Base-by-base conservation (phyloP, 2,797 vertebrate species). In the Rhodeus uyekii region DNA sequence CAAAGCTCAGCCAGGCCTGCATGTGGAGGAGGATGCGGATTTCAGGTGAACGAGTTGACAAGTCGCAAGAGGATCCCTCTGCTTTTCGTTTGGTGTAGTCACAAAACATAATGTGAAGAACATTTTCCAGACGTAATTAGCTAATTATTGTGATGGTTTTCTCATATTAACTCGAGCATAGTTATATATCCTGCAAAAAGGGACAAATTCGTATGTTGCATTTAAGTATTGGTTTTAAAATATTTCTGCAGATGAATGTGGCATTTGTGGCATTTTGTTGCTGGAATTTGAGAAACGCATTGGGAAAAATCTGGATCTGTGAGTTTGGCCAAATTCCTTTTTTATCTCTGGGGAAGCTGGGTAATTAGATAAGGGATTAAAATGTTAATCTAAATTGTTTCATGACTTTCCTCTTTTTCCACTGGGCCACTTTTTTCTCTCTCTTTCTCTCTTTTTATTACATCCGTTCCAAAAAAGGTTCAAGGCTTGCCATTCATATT, bases 291-390 rank as follows among this genome's bases (percentile, higher is more conserved):
- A 38, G 64, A 81, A 84, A 68, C 44, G 63, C 72, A 85, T 80
- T 87, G 87, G 18, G 2, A 88, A 89, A 88, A 86, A 86, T 87
- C 88, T 88, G 86, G 86, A 85, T 90, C 6, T 36, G 88, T 79
- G 73, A 84, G 88, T 88, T 83, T 80, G 87, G 85, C 86, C 88
- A 91, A 93, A 91, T 88, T 88, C 87, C 77, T 89, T 81, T 78
- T 92, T 86, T 87, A 90, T 91, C 92, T 90, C 76, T 32, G 83
- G 92, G 92, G 91, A 80, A 87, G 91, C 90, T 88, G 87, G 83
- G 87, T 94, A 94, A 95, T 94, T 93, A 89, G 87, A 89, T 76
- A 91, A 93, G 92, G 92, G 92, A 94, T 95, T 94, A 92, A 92
- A 90, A 91, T 93, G 84, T 88, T 93, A 92, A 93, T 93, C 92